Percentiles rank a stretch among this genome's conserved stretches.
phyloP scores from a whole-genome alignment of 2,797 vertebrate genomes.

The Notamacropus eugenii region DNA sequence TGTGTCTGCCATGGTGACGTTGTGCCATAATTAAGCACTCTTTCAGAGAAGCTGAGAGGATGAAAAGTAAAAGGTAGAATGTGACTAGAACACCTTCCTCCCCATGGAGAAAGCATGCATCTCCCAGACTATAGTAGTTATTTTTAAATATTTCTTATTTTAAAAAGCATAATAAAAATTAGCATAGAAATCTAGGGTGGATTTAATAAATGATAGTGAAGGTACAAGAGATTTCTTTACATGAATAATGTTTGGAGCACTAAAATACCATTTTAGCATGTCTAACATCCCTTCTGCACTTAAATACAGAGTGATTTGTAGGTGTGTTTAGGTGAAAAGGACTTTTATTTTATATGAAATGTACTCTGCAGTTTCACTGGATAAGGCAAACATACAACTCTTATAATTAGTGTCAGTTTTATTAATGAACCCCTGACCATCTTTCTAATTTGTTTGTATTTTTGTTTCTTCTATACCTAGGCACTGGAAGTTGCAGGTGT shows the following conservation, averaged over 20 bases:
- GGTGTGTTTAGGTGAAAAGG: background rate
- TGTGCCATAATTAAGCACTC: conserved; percentile 39
- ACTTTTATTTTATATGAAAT: background rate
- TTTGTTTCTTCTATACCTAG: background rate
- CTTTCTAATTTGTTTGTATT: background rate
- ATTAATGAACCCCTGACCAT: background rate
- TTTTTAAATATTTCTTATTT: background rate
- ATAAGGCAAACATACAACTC: background rate
- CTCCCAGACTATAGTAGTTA: background rate
- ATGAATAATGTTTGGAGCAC: background rate
- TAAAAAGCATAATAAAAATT: background rate
- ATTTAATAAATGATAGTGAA: background rate
- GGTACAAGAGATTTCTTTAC: background rate
- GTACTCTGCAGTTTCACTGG: background rate
- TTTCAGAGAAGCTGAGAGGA: background rate
- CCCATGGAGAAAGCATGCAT: background rate
- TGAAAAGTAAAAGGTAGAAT: background rate
- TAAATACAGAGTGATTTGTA: conserved; percentile 3
- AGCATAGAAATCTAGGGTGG: background rate
- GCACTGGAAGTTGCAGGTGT: background rate
- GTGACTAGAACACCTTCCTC: background rate
- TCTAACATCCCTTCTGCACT: background rate
- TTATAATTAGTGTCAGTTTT: background rate
- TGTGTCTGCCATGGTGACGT: conserved; percentile 38
- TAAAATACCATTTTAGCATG: conserved; percentile 1